Evolutionary conservation across 2,888 invertebrate species (phyloP).

Genomic region (Unio pictorum): DNA sequence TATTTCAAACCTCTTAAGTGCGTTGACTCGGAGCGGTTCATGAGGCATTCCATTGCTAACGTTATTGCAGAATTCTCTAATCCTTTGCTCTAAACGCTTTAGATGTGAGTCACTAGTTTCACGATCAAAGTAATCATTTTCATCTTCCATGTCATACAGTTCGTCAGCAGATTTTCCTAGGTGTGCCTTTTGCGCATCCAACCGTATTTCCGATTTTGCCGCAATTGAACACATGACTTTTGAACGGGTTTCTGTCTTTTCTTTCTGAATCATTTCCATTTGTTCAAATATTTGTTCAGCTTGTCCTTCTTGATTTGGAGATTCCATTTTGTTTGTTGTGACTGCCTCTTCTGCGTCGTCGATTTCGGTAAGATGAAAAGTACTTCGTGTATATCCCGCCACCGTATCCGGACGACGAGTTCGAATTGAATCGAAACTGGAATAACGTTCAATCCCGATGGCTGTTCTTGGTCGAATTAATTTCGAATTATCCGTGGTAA

Average conservation of each 20-base stretch:
- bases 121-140: constrained; percentile 59
- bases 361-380: constrained; percentile 43
- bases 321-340: constrained; percentile 16
- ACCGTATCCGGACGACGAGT: constrained; percentile 25
- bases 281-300: constrained; percentile 44
- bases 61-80: constrained; percentile 45
- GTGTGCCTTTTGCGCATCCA: constrained; percentile 30
- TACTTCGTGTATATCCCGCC: constrained; percentile 12
- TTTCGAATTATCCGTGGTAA: constrained; percentile 11
- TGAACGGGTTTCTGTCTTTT: constrained; percentile 42
- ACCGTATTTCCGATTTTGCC: constrained; percentile 38
- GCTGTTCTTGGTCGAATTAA: constrained; percentile 35
- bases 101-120: constrained; percentile 63
- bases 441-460: constrained; percentile 24
- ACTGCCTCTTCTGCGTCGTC: constrained; percentile 22
- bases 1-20: constrained; percentile 43
- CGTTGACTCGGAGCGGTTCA: constrained; percentile 31
- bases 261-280: constrained; percentile 45
- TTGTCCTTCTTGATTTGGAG: constrained; percentile 20
- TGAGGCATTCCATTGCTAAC: constrained; percentile 19
- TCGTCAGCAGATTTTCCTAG: constrained; percentile 28
- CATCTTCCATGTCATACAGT: constrained; percentile 29
- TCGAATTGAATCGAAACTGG: constrained; percentile 2
- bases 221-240: constrained; percentile 43
- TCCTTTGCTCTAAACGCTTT: constrained; percentile 48